These are phyloP conservation scores for Rapana venosa DNA, from an alignment of 2,888 invertebrate species.

Conservation along the genomic window DNA sequence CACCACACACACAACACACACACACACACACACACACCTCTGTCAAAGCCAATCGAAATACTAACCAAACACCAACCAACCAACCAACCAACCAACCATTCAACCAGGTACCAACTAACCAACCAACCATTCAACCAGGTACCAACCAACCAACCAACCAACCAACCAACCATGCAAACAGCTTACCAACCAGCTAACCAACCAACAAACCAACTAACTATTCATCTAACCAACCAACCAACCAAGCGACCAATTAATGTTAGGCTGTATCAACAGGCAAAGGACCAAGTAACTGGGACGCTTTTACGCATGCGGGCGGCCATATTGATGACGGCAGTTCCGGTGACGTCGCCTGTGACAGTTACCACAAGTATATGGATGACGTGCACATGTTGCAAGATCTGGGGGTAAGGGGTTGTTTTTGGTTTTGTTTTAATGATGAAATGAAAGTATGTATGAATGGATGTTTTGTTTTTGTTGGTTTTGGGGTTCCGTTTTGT, in stretches of 20 bases:
- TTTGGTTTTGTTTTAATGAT: not conserved
- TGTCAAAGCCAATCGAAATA: not conserved
- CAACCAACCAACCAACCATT: too few species aligned
- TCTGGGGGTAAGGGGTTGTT: slow-evolving; percentile 78
- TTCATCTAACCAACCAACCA: too few species aligned
- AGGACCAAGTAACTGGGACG: slow-evolving; percentile 80
- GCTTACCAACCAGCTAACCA: too few species aligned
- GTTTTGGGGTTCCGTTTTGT: not conserved
- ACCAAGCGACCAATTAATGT: not conserved
- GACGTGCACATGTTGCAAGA: slow-evolving; percentile 82
- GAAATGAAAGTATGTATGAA: not conserved
- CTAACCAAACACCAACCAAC: not conserved
- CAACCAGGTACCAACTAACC: too few species aligned
- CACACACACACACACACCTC: not conserved
- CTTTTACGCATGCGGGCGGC: slow-evolving; percentile 81
- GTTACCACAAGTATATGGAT: slow-evolving; percentile 83
- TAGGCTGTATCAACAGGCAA: slow-evolving; percentile 54
- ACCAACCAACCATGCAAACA: too few species aligned
- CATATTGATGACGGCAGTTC: slow-evolving; percentile 82
- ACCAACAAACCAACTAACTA: too few species aligned
- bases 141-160: too few species aligned
- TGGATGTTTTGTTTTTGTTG: not conserved
- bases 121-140: too few species aligned
- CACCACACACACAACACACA: not conserved
- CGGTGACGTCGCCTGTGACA: slow-evolving; percentile 84